Evolutionary conservation across 2,888 invertebrate genomes (phyloP), one percentile per base, ranked within the genome.

Genomic region (Chrysina gloriosa): DNA sequence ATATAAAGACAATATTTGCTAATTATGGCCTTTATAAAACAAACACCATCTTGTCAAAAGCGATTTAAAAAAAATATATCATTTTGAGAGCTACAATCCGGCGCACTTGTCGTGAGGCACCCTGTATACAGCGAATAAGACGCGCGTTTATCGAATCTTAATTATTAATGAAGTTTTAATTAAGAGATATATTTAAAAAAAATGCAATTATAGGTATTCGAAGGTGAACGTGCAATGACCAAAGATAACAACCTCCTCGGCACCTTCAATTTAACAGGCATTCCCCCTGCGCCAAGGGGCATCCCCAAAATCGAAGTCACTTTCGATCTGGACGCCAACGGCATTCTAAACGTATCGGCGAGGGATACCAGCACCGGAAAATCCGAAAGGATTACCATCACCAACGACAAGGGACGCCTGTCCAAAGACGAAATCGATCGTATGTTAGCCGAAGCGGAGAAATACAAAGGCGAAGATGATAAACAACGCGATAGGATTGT

Each of bases 291-390:
- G 0, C 94, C 94, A 0, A 86, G 94, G 73, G 95, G 94, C 14
- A 86, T 92, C 0, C 92, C 92, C 0, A 91, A 92, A 84, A 89
- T 92, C 74, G 87, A 89, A 82, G 87, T 95, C 0, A 92, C 94
- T 0, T 96, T 96, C 74, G 95, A 96, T 79, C 85, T 96, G 64
- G 95, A 96, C 76, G 95, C 95, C 11, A 95, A 96, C 78, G 95
- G 96, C 69, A 96, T 96, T 69, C 81, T 95, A 1, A 91, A 94
- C 77, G 93, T 93, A 0, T 90, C 88, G 3, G 93, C 93, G 7
- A 87, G 89, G 76, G 95, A 95, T 76, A 89, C 86, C 75, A 92
- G 93, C 73, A 93, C 94, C 0, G 94, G 94, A 0, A 72, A 70
- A 47, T 89, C 89, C 0, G 92, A 93, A 78, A 89, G 90, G 76